Percentiles rank a stretch among this genome's conserved stretches.
Evolutionary conservation across 92 coral and sea anemone genomes (phyloP).

Genomic region (Zoanthus sociatus): DNA sequence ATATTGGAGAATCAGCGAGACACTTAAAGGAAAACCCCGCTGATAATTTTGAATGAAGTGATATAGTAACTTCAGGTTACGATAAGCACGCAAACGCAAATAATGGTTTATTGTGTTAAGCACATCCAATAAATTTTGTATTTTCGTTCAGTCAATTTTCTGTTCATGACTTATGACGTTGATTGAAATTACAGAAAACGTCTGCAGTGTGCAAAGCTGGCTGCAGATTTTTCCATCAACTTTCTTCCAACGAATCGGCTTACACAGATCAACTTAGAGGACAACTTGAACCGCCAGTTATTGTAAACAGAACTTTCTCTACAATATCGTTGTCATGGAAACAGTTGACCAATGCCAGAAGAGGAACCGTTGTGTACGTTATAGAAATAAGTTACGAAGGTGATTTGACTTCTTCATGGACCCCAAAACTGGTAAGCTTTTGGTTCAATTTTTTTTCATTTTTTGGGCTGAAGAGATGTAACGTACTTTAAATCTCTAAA

Average conservation of each 20-base stretch:
- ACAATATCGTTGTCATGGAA: slow-evolving; percentile 39
- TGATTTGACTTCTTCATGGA: slow-evolving; percentile 16
- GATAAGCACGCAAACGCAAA: no score
- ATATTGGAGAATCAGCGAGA: no score
- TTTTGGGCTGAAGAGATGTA: not conserved
- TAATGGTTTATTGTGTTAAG: no score
- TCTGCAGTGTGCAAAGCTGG: slow-evolving; percentile 14
- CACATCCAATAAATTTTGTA: not conserved
- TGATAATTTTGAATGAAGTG: no score
- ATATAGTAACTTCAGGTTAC: no score
- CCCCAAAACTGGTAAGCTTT: not conserved
- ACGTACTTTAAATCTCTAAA: no score
- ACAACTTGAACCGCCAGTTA: not conserved
- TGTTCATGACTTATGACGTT: not conserved
- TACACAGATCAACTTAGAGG: slow-evolving; percentile 15
- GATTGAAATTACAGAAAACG: not conserved
- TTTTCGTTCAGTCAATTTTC: not conserved
- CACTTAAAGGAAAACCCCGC: no score
- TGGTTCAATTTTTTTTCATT: not conserved
- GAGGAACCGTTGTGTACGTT: slow-evolving; percentile 28
- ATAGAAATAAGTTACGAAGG: slow-evolving; percentile 47
- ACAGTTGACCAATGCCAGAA: slow-evolving; percentile 7
- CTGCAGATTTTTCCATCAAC: slow-evolving; percentile 7
- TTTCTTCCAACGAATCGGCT: slow-evolving; percentile 11
- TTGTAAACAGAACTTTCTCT: slow-evolving; percentile 15